Conservation (phyloP, 2,888 invertebrate genomes). For the Pollenia amentaria region DNA sequence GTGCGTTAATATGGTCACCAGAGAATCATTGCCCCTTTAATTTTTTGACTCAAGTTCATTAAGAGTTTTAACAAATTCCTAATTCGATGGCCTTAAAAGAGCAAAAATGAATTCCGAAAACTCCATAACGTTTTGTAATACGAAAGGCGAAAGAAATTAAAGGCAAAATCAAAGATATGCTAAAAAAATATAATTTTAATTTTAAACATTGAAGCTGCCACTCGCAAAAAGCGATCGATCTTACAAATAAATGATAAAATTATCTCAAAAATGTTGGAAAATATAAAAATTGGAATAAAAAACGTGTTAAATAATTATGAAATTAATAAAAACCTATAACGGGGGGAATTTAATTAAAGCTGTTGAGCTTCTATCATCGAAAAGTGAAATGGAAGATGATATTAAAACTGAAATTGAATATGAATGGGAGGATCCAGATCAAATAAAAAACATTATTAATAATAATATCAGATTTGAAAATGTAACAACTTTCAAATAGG, state of each 20-base stretch:
- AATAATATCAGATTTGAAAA: slow-evolving; percentile 7
- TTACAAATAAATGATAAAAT: neutral
- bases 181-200: slow-evolving; percentile 7
- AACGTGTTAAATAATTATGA: slow-evolving; percentile 9
- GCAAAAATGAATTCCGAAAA: slow-evolving; percentile 18
- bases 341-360: neutral
- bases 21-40: slow-evolving; percentile 16
- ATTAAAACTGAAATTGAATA: neutral
- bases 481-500: neutral
- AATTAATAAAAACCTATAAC: slow-evolving; percentile 4
- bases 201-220: slow-evolving; percentile 2
- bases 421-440: neutral
- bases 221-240: neutral
- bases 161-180: neutral
- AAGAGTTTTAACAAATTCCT: neutral
- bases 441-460: neutral
- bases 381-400: too few species aligned
- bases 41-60: slow-evolving; percentile 21
- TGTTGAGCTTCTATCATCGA: too few species aligned
- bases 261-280: neutral
- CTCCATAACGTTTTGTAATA: neutral
- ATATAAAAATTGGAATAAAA: slow-evolving; percentile 5
- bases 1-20: slow-evolving; percentile 16
- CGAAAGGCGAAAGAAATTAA: neutral
- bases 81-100: neutral